Evolutionary conservation across 2,888 invertebrate species (phyloP).

Genomic region (Electrophaes corylata): DNA sequence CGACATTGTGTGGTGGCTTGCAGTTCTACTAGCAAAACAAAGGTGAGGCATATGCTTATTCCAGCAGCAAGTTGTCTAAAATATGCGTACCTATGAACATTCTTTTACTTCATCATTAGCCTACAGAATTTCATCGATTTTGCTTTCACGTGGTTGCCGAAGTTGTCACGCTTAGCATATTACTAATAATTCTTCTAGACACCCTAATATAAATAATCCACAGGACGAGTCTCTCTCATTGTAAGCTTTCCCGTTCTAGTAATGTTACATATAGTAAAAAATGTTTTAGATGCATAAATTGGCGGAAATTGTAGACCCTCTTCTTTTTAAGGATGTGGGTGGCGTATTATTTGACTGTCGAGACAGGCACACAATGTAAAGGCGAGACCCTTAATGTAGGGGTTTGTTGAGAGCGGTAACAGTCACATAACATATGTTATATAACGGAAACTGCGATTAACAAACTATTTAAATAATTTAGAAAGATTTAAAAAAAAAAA

Average conservation of each 20-base stretch:
- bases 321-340: conserved; percentile 16
- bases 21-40: too few species aligned
- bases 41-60: too few species aligned
- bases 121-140: too few species aligned
- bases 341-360: conserved; percentile 21
- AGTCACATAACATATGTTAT: not conserved
- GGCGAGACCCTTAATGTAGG: conserved; percentile 1
- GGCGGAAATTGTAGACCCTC: conserved; percentile 16
- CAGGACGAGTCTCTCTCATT: not conserved
- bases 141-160: too few species aligned
- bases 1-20: too few species aligned
- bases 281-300: conserved; percentile 6
- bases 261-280: not conserved
- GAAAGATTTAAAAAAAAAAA: too few species aligned
- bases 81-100: too few species aligned
- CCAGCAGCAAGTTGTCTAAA: too few species aligned
- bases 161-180: too few species aligned
- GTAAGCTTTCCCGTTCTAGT: not conserved
- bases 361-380: conserved; percentile 9
- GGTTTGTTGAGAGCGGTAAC: not conserved
- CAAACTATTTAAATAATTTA: not conserved
- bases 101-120: too few species aligned
- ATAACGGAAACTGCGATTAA: not conserved
- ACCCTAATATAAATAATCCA: not conserved
- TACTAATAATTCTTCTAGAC: too few species aligned